These are phyloP conservation scores for Drosophila cognata DNA, from an alignment of 2,888 invertebrate genomes.

Conservation along the genomic window DNA sequence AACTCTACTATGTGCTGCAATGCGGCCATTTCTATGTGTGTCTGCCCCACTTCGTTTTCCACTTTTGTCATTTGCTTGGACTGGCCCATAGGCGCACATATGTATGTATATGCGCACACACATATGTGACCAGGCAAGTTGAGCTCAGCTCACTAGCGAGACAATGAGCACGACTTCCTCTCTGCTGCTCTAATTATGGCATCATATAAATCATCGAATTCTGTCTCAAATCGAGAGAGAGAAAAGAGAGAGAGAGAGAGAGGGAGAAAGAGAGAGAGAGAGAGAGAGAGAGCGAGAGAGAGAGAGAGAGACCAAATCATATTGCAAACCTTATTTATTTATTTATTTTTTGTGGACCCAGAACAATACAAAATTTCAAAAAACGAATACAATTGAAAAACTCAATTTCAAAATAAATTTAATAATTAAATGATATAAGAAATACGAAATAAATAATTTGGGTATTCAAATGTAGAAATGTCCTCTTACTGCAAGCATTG, in stretches of 20 bases:
- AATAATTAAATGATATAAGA: background rate
- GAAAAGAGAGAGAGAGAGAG: background rate
- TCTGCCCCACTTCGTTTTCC: conserved; percentile 1
- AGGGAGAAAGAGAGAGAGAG: background rate
- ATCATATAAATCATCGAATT: conserved; percentile 13
- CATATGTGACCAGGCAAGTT: conserved; percentile 14
- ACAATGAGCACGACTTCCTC: conserved; percentile 44
- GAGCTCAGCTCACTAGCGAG: conserved; percentile 13
- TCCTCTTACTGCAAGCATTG: too few species aligned
- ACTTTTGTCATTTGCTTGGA: conserved; percentile 34
- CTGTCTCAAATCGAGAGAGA: background rate
- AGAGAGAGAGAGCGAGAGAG: background rate
- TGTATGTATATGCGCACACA: background rate
- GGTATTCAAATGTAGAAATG: too few species aligned
- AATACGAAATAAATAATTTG: background rate
- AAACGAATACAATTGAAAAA: background rate
- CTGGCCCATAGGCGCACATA: background rate
- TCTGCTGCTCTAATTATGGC: conserved; percentile 13
- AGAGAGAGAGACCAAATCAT: background rate
- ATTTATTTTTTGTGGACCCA: background rate
- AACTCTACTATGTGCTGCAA: conserved; percentile 42
- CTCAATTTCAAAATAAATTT: background rate
- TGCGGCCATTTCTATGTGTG: conserved; percentile 2
- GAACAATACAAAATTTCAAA: background rate
- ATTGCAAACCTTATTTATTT: background rate